These are phyloP conservation scores for Gisinianus flammeolus DNA, from an alignment of 2,888 invertebrate genomes.

Conservation along the genomic window DNA sequence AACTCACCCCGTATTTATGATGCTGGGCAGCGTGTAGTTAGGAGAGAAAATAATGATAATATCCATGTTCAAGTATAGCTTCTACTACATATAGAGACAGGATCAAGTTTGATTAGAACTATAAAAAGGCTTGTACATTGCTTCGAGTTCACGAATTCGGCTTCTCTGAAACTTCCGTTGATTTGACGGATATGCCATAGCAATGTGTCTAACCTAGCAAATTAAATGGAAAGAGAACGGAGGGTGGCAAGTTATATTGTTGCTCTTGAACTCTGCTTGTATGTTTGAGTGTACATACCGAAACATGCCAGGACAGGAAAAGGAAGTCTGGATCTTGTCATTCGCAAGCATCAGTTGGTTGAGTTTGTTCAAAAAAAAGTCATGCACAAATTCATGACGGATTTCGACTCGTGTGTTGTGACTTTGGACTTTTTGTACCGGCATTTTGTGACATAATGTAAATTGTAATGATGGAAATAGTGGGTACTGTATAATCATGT, in stretches of 20 bases:
- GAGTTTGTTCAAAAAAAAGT: too few species aligned
- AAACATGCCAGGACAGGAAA: constrained; percentile 1
- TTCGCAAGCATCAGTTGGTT: not conserved
- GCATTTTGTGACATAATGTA: too few species aligned
- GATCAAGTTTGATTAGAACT: too few species aligned
- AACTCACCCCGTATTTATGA: too few species aligned
- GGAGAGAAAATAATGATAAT: not conserved
- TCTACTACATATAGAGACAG: not conserved
- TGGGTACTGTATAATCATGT: too few species aligned
- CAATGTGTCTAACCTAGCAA: not conserved
- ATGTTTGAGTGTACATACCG: not conserved
- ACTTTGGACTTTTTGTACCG: too few species aligned
- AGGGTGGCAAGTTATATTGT: not conserved
- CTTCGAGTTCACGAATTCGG: not conserved
- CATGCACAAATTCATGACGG: too few species aligned
- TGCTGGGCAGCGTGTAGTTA: too few species aligned
- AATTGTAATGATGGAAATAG: too few species aligned
- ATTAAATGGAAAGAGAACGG: not conserved
- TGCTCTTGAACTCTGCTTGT: not conserved
- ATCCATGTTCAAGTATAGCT: not conserved
- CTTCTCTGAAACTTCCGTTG: not conserved
- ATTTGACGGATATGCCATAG: not conserved
- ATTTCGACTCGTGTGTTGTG: too few species aligned
- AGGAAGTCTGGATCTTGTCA: not conserved
- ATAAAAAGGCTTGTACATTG: too few species aligned